A percentile compares a stretch with the other conserved stretches of the same genome.
phyloP scores from a whole-genome alignment of 1,140 invertebrate species.

The Oreohelix idahoensis region DNA sequence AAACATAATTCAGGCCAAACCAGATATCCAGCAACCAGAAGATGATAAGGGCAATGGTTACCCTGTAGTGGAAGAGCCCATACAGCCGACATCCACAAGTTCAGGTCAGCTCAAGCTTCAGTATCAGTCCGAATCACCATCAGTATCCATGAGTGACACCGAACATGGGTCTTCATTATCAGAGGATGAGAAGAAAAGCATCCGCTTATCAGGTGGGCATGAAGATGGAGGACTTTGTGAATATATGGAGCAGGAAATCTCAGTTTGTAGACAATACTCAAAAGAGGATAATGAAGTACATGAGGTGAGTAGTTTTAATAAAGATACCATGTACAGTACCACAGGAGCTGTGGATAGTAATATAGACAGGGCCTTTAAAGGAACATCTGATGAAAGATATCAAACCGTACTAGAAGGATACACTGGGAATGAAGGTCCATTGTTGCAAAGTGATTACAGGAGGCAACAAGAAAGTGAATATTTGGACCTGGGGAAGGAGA shows the following conservation, averaged over 20 bases:
- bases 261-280: too few species aligned
- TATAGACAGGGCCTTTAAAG: constrained; percentile 21
- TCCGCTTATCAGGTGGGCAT: too few species aligned
- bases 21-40: constrained; percentile 29
- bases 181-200: not conserved
- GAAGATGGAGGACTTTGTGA: too few species aligned
- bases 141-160: not conserved
- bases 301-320: constrained; percentile 43
- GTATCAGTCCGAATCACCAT: not conserved
- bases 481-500: too few species aligned
- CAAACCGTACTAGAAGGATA: constrained; percentile 39
- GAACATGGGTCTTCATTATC: not conserved
- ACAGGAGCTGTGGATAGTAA: constrained; percentile 55
- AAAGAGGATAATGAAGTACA: constrained; percentile 36
- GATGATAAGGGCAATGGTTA: not conserved
- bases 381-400: constrained; percentile 42
- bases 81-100: not conserved
- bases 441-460: not conserved
- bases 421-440: constrained; percentile 12
- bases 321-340: constrained; percentile 55
- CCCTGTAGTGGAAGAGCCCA: not conserved
- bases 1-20: constrained; percentile 4
- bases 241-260: too few species aligned
- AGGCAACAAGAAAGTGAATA: too few species aligned
- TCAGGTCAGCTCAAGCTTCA: not conserved